Conservation (phyloP, 2,113 vertebrate genomes). For the Siniperca knerii region DNA sequence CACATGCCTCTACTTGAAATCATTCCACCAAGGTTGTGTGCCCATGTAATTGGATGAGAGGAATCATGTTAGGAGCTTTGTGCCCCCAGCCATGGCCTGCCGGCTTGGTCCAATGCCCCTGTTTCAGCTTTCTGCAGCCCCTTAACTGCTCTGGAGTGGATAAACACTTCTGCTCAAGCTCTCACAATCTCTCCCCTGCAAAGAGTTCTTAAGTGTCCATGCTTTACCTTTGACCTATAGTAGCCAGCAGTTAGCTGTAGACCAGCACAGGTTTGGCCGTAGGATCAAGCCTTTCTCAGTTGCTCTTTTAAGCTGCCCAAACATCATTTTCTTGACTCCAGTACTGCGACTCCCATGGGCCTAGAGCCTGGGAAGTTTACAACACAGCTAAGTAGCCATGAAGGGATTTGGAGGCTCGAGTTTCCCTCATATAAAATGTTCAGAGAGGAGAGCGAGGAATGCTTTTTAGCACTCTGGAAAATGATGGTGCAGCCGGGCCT, state of each 20-base stretch:
- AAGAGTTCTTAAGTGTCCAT: constrained; percentile 12
- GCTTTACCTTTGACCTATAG: constrained; percentile 35
- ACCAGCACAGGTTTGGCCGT: constrained; percentile 5
- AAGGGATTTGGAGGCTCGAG: constrained; percentile 64
- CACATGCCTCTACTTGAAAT: constrained; percentile 23
- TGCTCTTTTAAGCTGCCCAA: constrained; percentile 51
- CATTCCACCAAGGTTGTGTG: constrained; percentile 38
- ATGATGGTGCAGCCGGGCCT: constrained; percentile 2
- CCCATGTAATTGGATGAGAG: constrained; percentile 71
- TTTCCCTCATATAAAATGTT: constrained; percentile 47
- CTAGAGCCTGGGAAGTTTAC: constrained; percentile 55
- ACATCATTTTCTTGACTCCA: constrained; percentile 56
- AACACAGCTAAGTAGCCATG: constrained; percentile 61
- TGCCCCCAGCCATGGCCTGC: constrained; percentile 40
- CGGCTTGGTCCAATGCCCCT: constrained; percentile 43
- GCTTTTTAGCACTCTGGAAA: constrained; percentile 38
- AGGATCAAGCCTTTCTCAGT: constrained; percentile 27
- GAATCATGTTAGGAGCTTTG: constrained; percentile 69
- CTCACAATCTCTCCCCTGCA: constrained; percentile 9
- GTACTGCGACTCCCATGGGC: constrained; percentile 39
- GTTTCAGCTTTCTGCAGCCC: constrained; percentile 31
- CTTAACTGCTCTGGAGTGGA: constrained; percentile 35
- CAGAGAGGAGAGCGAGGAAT: constrained; percentile 21
- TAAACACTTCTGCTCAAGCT: constrained; percentile 32
- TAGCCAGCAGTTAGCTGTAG: constrained; percentile 7